A percentile compares a stretch with the other conserved stretches of the same genome.
phyloP scores from a whole-genome alignment of 2,888 invertebrate genomes.

The Ichneumoninae sp. region DNA sequence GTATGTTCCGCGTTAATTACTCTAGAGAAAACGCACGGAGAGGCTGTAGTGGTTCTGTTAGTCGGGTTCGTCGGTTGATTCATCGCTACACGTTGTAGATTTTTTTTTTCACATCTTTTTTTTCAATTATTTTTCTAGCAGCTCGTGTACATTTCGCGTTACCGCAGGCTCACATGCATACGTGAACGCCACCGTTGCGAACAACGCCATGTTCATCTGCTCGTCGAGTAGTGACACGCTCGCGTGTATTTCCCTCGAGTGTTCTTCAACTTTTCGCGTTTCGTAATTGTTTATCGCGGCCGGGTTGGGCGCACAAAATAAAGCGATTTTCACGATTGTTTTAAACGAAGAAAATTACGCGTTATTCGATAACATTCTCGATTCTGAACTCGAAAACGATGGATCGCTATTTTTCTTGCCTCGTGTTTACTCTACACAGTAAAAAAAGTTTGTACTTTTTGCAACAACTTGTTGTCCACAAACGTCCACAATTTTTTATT shows the following conservation, averaged over 20 bases:
- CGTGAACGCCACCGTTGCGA: conserved; percentile 29
- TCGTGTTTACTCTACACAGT: no score
- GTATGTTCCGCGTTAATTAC: conserved; percentile 63
- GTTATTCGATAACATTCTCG: neutral
- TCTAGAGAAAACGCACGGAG: conserved; percentile 44
- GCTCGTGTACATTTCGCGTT: conserved; percentile 31
- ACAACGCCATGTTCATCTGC: conserved; percentile 51
- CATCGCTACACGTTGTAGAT: conserved; percentile 40
- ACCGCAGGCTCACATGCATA: conserved; percentile 23
- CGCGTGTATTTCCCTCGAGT: conserved; percentile 72
- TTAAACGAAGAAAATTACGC: neutral
- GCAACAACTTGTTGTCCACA: no score
- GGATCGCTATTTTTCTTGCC: no score
- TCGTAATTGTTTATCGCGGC: conserved; percentile 62
- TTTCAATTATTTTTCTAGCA: conserved; percentile 60
- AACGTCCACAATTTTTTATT: no score
- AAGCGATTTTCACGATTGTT: neutral
- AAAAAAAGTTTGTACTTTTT: no score
- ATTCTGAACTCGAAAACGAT: neutral
- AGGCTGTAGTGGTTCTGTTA: conserved; percentile 1
- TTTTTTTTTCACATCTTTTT: conserved; percentile 32
- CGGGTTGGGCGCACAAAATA: neutral
- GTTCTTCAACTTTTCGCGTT: conserved; percentile 64
- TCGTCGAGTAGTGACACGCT: conserved; percentile 61
- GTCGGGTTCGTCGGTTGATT: conserved; percentile 54